A percentile compares a stretch with the other conserved stretches of the same genome.
These are phyloP conservation scores for Oncorhynchus gorbuscha DNA, from an alignment of 2,113 vertebrate species.

Conservation along the genomic window DNA sequence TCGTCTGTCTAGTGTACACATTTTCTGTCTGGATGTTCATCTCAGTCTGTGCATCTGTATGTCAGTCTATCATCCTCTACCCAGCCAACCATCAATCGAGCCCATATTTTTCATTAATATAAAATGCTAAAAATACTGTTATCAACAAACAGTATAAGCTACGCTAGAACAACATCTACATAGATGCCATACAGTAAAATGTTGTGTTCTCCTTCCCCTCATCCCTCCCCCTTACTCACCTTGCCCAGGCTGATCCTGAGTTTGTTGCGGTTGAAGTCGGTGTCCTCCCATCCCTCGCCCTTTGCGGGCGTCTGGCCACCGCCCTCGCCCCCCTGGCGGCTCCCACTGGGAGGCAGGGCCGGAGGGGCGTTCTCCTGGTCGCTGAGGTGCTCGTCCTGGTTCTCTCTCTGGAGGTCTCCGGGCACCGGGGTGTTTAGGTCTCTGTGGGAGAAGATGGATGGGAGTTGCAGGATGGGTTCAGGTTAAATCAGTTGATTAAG, in stretches of 20 bases:
- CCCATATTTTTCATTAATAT: too few species aligned
- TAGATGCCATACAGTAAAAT: too few species aligned
- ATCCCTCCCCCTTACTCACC: conserved; percentile 61
- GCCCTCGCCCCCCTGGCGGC: conserved; percentile 70
- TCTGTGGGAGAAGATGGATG: conserved; percentile 56
- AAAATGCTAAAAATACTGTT: too few species aligned
- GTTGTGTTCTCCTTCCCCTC: too few species aligned
- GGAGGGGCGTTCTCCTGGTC: conserved; percentile 98
- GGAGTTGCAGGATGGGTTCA: background rate
- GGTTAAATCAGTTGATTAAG: background rate
- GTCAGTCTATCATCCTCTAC: background rate
- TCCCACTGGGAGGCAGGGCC: conserved; percentile 62
- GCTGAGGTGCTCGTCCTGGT: conserved; percentile 95
- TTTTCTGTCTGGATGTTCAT: too few species aligned
- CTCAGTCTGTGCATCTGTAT: too few species aligned
- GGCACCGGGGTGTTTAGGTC: conserved; percentile 88
- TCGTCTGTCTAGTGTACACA: too few species aligned
- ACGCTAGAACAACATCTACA: too few species aligned
- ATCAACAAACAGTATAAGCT: too few species aligned
- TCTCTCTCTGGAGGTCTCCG: conserved; percentile 91
- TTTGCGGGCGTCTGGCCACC: conserved; percentile 75
- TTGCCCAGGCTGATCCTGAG: conserved; percentile 98
- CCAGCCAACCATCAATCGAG: too few species aligned
- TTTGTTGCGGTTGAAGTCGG: conserved; percentile 97
- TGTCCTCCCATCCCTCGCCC: conserved; percentile 93